Base-by-base conservation (phyloP, 2,113 vertebrate genomes). In the Pseudorectes ferrugineus region DNA sequence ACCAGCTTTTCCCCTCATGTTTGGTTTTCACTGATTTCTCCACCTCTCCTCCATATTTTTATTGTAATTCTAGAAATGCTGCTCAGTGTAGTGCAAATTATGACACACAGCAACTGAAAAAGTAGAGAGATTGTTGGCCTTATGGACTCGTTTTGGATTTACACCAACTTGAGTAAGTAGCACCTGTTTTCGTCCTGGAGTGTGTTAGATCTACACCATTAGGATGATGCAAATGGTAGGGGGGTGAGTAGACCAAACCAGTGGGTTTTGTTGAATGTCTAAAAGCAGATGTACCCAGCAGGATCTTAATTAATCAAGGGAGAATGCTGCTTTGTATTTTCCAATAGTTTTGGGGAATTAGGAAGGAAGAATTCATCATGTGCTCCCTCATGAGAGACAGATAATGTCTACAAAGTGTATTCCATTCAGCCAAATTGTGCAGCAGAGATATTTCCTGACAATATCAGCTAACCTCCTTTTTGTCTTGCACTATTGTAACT, bases 311-410 rank as follows among this genome's bases (percentile, higher is more conserved):
- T 71, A 78, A 38, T 62, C 31, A 65, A 55, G 36, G 24, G 42
- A 82, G 14, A 93, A 54, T 68, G 42, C 35, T 49, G 40, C 36
- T 68, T 92, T 61, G 26, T 87, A 54, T 85, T 95, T 96, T 92
- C 80, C 57, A 40, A 5, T 14, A 38, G 49, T 84, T 92, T 67
- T 2, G 22, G 29, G 23, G 45, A 86, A 55, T 61, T 29, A 14
- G 36, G 17, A 48, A 31, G n/a, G 45, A 45, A 87, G 61, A 87
- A 66, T 67, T 84, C 70, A 71, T 72, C 36, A 61, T 42, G 21
- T 76, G 57, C 28, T 91, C 31, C 2, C 0, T 70, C 2, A 1
- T 2, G 2, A 57, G 66, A 78, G 58, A 29, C 21, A 67, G 57
- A 45, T 65, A 38, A 68, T 4, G 2, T 23, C 51, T 89, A 14